These are phyloP conservation scores for Pelecanus crispus DNA, from an alignment of 2,113 vertebrate species.

Conservation along the genomic window DNA sequence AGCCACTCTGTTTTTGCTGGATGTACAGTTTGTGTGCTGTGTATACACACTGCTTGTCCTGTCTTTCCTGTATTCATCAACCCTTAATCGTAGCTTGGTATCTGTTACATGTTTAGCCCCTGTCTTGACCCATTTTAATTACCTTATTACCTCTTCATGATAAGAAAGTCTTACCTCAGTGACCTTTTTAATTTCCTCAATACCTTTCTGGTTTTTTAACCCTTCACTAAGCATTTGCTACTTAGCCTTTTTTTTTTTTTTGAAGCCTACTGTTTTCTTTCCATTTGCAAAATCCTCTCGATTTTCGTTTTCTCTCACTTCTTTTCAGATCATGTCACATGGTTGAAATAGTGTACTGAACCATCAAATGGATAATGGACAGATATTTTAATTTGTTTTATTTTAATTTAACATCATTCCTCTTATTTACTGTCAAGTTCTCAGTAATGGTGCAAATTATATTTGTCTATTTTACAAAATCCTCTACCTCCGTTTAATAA, in stretches of 20 bases:
- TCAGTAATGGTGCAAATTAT: background rate
- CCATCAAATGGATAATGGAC: background rate
- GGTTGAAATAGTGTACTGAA: background rate
- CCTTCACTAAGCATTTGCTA: background rate
- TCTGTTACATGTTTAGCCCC: background rate
- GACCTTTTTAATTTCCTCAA: background rate
- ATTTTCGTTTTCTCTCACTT: background rate
- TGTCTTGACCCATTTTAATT: constrained; percentile 23
- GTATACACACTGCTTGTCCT: background rate
- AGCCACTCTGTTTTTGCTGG: constrained; percentile 25
- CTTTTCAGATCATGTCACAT: background rate
- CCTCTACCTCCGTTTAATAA: background rate
- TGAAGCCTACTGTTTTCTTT: background rate
- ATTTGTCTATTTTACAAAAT: constrained; percentile 1
- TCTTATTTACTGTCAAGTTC: constrained; percentile 4
- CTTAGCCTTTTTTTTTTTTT: background rate
- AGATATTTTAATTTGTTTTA: background rate
- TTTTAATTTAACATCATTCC: constrained; percentile 11
- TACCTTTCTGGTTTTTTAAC: background rate
- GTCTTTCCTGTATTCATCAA: background rate
- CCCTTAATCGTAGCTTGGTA: background rate
- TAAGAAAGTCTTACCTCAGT: background rate
- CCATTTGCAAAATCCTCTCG: background rate
- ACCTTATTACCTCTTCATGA: background rate
- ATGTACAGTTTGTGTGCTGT: constrained; percentile 31